phyloP scores from a whole-genome alignment of 2,888 invertebrate genomes.

The Macropis europaea region DNA sequence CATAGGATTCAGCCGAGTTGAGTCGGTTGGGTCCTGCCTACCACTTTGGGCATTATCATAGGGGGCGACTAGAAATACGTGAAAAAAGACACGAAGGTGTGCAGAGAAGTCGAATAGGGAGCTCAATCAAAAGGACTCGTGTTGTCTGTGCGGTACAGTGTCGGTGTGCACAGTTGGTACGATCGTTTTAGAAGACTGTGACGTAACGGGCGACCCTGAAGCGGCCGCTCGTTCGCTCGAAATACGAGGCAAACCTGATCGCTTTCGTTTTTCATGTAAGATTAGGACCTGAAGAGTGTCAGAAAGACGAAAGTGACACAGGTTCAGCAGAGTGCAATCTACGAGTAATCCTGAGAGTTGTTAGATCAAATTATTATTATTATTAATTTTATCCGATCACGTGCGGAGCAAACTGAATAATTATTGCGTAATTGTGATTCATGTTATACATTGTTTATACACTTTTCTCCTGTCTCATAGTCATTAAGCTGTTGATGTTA shows the following conservation, averaged over 20 bases:
- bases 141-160: slow-evolving; percentile 53
- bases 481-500: slow-evolving; percentile 79
- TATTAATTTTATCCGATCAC: slow-evolving; percentile 72
- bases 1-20: slow-evolving; percentile 75
- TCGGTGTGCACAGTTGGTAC: slow-evolving; percentile 54
- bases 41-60: slow-evolving; percentile 77
- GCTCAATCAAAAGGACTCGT: slow-evolving; percentile 69
- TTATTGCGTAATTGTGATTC: slow-evolving; percentile 78
- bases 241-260: slow-evolving; percentile 66
- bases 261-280: slow-evolving; percentile 60
- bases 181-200: slow-evolving; percentile 56
- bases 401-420: slow-evolving; percentile 63
- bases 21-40: slow-evolving; percentile 77
- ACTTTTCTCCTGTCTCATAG: slow-evolving; percentile 68
- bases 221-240: slow-evolving; percentile 62
- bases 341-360: slow-evolving; percentile 74
- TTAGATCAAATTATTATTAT: slow-evolving; percentile 76
- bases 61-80: slow-evolving; percentile 52
- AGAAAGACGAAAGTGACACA: slow-evolving; percentile 59
- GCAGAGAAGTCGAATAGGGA: slow-evolving; percentile 52
- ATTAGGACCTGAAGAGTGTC: too few relatives aligned
- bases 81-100: slow-evolving; percentile 26
- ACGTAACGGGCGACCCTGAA: slow-evolving; percentile 39
- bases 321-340: slow-evolving; percentile 77
- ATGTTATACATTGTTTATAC: slow-evolving; percentile 78